Evolutionary conservation across 2,797 vertebrate genomes (phyloP).

Genomic region (Argyrosomus regius): DNA sequence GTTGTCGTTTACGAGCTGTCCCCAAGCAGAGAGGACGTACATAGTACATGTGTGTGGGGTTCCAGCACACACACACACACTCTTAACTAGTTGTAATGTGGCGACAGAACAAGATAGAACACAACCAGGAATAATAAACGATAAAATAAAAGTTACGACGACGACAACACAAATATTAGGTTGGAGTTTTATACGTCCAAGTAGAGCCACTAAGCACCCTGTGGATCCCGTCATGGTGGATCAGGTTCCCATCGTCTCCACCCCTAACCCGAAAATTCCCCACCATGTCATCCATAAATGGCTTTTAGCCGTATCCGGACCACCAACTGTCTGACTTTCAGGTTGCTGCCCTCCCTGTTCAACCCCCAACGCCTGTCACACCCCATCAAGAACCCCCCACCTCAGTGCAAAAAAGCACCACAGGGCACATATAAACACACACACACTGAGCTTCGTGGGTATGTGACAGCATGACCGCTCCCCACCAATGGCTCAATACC

Average conservation of each 20-base stretch:
- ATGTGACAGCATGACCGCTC: constrained; percentile 70
- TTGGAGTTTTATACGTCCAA: not conserved
- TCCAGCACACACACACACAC: too few species aligned
- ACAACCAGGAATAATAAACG: not conserved
- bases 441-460: constrained; percentile 48
- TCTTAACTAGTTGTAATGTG: not conserved
- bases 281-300: constrained; percentile 57
- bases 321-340: constrained; percentile 64
- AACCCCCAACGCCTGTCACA: constrained; percentile 60
- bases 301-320: constrained; percentile 57
- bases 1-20: constrained; percentile 32
- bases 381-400: constrained; percentile 53
- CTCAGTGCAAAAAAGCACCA: constrained; percentile 27
- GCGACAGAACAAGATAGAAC: not conserved
- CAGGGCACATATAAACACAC: constrained; percentile 34
- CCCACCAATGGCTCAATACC: constrained; percentile 77
- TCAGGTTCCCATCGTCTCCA: constrained; percentile 21
- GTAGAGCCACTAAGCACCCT: not conserved
- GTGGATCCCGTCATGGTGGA: constrained; percentile 18
- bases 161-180: not conserved
- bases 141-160: not conserved
- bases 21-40: constrained; percentile 11
- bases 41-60: not conserved
- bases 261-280: constrained; percentile 1
- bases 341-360: constrained; percentile 59